phyloP scores from a whole-genome alignment of 92 coral and sea anemone species.

The Porites cylindrica region DNA sequence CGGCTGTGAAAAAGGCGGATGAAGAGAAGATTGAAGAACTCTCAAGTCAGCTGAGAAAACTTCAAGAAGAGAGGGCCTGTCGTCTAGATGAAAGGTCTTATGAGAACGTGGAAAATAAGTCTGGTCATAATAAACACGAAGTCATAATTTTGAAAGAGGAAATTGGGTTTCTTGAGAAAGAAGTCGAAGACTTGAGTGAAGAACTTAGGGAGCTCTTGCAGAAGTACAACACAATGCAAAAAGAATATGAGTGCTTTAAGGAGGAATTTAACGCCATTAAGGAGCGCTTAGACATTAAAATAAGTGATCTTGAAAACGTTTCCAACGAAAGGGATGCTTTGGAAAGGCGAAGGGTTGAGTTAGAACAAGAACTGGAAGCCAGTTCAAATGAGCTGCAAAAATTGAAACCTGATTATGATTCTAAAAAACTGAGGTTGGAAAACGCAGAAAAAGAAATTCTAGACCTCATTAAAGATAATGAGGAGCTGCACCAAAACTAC shows the following conservation, averaged over 20 bases:
- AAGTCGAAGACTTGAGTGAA: slow-evolving; percentile 53
- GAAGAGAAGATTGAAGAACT: slow-evolving; percentile 9
- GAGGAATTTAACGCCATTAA: slow-evolving; percentile 3
- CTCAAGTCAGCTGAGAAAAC: neutral
- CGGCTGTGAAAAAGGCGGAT: neutral
- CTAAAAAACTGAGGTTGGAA: neutral
- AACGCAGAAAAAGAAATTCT: slow-evolving; percentile 25
- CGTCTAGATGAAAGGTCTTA: neutral
- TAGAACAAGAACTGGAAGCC: slow-evolving; percentile 22
- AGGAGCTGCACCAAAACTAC: slow-evolving; percentile 41
- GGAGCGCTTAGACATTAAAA: neutral
- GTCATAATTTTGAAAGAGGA: slow-evolving; percentile 36
- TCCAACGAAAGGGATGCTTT: slow-evolving; percentile 3
- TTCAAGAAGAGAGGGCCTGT: neutral
- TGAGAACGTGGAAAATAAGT: neutral
- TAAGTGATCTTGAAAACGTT: slow-evolving; percentile 7
- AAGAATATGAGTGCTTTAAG: slow-evolving; percentile 18
- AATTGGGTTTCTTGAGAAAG: slow-evolving; percentile 39
- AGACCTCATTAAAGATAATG: slow-evolving; percentile 30
- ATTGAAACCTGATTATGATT: slow-evolving; percentile 8
- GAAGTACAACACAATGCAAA: slow-evolving; percentile 20
- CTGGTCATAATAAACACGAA: neutral
- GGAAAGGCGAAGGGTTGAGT: slow-evolving; percentile 17
- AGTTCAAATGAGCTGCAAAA: neutral
- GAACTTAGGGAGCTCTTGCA: slow-evolving; percentile 41